Conservation (phyloP, 1,140 invertebrate species). For the Antheraea mylitta region DNA sequence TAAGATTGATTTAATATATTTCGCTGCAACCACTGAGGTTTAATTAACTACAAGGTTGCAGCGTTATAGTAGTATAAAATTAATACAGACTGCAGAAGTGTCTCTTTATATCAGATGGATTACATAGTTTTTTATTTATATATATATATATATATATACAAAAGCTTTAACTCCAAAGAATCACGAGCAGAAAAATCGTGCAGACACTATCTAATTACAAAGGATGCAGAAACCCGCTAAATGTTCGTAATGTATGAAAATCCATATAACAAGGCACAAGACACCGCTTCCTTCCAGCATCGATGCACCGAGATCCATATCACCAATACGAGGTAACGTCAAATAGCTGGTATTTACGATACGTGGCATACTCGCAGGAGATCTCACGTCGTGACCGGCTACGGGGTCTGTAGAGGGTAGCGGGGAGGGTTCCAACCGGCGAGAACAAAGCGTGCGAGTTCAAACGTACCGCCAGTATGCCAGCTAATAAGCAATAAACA, state of each 20-base stretch:
- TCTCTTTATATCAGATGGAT: too few species aligned
- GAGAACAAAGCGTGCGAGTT: conserved; percentile 68
- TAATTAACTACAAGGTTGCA: too few species aligned
- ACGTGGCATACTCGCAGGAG: conserved; percentile 40
- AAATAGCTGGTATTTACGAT: conserved; percentile 70
- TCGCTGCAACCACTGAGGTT: too few species aligned
- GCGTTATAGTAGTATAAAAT: too few species aligned
- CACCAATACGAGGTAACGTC: conserved; percentile 58
- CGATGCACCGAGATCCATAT: conserved; percentile 64
- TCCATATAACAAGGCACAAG: conserved; percentile 32
- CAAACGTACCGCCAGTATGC: conserved; percentile 63
- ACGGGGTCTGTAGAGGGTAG: conserved; percentile 26
- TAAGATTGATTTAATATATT: too few species aligned
- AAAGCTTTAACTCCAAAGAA: not conserved
- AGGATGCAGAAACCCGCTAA: not conserved
- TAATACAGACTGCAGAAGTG: too few species aligned
- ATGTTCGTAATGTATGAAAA: conserved; percentile 15
- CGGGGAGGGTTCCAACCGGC: conserved; percentile 37
- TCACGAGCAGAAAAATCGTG: conserved; percentile 1
- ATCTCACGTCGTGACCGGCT: conserved; percentile 49
- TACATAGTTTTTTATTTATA: too few species aligned
- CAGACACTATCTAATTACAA: not conserved
- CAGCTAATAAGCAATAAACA: conserved; percentile 77
- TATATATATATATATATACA: too few species aligned
- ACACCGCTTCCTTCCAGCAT: conserved; percentile 47